These are phyloP conservation scores for Caranx ignobilis DNA, from an alignment of 2,113 vertebrate species.

Conservation along the genomic window DNA sequence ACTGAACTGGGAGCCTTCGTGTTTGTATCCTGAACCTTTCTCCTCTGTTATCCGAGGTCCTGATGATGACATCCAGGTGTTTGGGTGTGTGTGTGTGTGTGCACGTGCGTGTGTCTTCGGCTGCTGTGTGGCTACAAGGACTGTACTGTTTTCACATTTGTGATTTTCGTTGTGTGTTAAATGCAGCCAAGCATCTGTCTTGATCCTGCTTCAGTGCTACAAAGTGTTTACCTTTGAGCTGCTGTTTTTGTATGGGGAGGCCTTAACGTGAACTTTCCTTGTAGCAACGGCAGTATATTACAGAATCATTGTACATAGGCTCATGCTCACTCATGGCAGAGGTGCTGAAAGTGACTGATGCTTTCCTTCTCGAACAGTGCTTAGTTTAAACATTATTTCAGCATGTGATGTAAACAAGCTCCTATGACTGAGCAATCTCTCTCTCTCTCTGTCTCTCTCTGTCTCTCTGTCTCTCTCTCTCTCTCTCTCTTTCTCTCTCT, in stretches of 20 bases:
- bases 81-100: background rate
- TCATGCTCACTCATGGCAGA: background rate
- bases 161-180: background rate
- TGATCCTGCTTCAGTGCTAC: background rate
- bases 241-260: constrained; percentile 12
- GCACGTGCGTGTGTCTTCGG: constrained; percentile 9
- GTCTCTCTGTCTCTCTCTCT: constrained; percentile 44
- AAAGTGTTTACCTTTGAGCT: background rate
- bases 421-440: constrained; percentile 35
- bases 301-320: background rate
- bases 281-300: constrained; percentile 9
- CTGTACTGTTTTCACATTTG: background rate
- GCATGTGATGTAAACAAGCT: constrained; percentile 46
- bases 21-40: too few relatives aligned
- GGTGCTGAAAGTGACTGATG: constrained; percentile 39
- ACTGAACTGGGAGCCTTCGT: too few relatives aligned
- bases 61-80: constrained; percentile 35
- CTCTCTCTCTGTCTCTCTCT: constrained; percentile 17
- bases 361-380: constrained; percentile 19
- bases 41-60: too few relatives aligned
- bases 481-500: constrained; percentile 15
- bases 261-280: constrained; percentile 28
- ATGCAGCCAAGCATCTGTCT: background rate
- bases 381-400: constrained; percentile 72
- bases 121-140: background rate